Evolutionary conservation across 2,113 vertebrate species (phyloP).

Genomic region (Centrocercus urophasianus): DNA sequence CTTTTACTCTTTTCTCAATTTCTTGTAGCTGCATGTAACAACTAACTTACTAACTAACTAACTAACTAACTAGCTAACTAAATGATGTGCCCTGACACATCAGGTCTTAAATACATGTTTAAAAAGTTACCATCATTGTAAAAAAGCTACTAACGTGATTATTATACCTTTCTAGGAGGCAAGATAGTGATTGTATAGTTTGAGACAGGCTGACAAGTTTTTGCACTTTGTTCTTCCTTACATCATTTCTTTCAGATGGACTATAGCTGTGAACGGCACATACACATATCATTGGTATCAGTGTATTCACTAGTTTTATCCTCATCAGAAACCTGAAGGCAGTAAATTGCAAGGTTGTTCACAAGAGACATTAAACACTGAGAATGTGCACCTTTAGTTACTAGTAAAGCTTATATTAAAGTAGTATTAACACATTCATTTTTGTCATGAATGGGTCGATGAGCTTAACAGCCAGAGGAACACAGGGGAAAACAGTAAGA

Average conservation of each 20-base stretch:
- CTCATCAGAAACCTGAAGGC: neutral
- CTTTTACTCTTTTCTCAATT: neutral
- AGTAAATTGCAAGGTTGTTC: neutral
- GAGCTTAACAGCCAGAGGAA: neutral
- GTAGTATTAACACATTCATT: neutral
- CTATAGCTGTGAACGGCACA: neutral
- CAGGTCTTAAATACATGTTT: neutral
- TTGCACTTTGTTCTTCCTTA: neutral
- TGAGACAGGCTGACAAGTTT: neutral
- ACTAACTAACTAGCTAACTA: neutral
- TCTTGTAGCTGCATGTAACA: neutral
- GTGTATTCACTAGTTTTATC: neutral
- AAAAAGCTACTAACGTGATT: neutral
- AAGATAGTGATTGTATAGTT: neutral
- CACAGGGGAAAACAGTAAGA: neutral
- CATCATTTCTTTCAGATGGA: neutral
- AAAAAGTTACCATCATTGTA: neutral
- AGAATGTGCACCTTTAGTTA: neutral
- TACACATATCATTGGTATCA: neutral
- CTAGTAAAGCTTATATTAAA: neutral
- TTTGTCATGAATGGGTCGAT: neutral
- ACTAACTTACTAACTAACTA: neutral
- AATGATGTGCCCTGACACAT: accelerated
- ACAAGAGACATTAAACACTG: neutral
- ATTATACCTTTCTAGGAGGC: neutral